Base-by-base conservation (phyloP, 2,888 invertebrate species). In the Acanthosepion esculentum region DNA sequence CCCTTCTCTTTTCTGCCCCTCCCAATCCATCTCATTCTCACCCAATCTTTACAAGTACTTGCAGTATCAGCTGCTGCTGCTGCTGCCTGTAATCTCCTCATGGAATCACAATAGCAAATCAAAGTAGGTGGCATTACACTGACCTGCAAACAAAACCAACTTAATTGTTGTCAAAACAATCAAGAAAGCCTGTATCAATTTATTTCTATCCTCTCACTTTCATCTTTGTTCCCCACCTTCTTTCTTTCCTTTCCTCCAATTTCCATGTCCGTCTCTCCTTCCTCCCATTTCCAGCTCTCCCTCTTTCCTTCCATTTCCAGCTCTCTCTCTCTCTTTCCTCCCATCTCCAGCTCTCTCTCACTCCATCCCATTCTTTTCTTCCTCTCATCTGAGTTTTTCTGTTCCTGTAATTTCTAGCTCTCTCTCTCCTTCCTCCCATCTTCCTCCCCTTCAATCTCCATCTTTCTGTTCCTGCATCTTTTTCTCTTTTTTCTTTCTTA, bases 121-220 rank as follows among this genome's bases (percentile, higher is more conserved):
- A 78, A n/a, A 78, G 78, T 33, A 78, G 78, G 33, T 78, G 78
- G 78, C 78, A 78, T 78, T 78, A n/a, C 78, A 78, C 78, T 78
- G 78, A 78, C 78, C 78, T 78, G 78, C 78, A 78, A 78, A 78
- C n/a, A 33, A 78, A 78, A 78, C n/a, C 78, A 78, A 78, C n/a
- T 78, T 78, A 78, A 78, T 78, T 78, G 78, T 78, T 78, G 78
- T 78, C 78, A n/a, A 78, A 78, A 78, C 78, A 78, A 78, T 33
- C 15, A 3, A 3, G n/a, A 33, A 78, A 78, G 12, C 15, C 29
- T 78, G 8, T 26, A 78, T 78, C n/a, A n/a, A 8, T 78, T 78
- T 78, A 8, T 78, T 78, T 78, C n/a, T n/a, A 10, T 78, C n/a
- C 10, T 78, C n/a, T n/a, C 29, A 29, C 10, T 10, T 78, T 33